Evolutionary conservation across 2,113 vertebrate genomes (phyloP).

Genomic region (Odocoileus hemionus): DNA sequence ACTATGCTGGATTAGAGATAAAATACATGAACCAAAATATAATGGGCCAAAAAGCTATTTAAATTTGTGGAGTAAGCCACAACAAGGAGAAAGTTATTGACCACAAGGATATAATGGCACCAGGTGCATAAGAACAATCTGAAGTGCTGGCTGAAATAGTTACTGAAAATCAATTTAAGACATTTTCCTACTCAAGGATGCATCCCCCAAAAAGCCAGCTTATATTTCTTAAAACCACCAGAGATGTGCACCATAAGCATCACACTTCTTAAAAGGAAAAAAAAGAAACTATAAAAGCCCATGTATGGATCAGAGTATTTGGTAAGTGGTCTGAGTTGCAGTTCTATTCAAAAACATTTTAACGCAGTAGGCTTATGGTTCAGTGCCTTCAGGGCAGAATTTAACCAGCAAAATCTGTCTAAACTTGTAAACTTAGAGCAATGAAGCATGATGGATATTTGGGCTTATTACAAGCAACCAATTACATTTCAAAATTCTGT

Average conservation of each 20-base stretch:
- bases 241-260: background rate
- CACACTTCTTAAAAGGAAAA: conserved; percentile 38
- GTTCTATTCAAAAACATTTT: background rate
- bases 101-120: conserved; percentile 11
- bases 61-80: conserved; percentile 20
- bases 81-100: conserved; percentile 21
- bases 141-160: conserved; percentile 53
- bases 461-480: background rate
- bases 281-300: background rate
- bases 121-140: background rate
- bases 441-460: background rate
- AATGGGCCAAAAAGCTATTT: conserved; percentile 27
- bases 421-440: background rate
- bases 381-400: background rate
- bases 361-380: background rate
- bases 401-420: background rate
- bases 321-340: background rate
- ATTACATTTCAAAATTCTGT: background rate
- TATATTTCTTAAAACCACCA: conserved; percentile 45
- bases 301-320: background rate
- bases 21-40: background rate
- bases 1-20: background rate
- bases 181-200: conserved; percentile 29
- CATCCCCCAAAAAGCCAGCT: background rate
- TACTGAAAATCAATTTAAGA: conserved; percentile 54